These are phyloP conservation scores for Megalonaias nervosa DNA, from an alignment of 1,140 invertebrate genomes.

Conservation along the genomic window DNA sequence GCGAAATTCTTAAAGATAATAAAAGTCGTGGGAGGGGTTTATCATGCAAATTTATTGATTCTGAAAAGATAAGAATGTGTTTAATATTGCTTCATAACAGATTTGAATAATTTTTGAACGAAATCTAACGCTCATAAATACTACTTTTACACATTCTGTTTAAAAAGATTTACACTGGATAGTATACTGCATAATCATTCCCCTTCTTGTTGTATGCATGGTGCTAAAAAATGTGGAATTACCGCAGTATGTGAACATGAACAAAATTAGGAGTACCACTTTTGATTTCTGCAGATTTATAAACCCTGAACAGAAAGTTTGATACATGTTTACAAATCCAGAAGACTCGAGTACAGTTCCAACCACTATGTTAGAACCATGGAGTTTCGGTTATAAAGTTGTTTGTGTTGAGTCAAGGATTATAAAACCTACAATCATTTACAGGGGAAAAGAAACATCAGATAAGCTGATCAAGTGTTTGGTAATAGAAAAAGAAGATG, in stretches of 20 bases:
- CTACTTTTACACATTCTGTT: conserved; percentile 2
- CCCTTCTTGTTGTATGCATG: not conserved
- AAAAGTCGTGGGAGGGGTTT: not conserved
- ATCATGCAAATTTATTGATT: conserved; percentile 17
- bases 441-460: no score
- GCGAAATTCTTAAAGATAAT: conserved; percentile 17
- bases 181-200: not conserved
- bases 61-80: not conserved
- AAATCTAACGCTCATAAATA: not conserved
- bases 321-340: not conserved
- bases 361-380: no score
- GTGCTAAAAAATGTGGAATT: conserved; percentile 9
- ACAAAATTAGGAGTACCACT: conserved; percentile 5
- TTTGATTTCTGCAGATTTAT: conserved; percentile 10
- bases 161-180: conserved; percentile 6
- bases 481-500: no score
- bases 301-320: conserved; percentile 10
- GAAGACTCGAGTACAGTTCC: no score
- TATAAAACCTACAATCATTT: no score
- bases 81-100: conserved; percentile 6
- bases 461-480: no score
- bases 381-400: no score
- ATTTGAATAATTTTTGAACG: conserved; percentile 12
- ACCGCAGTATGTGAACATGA: not conserved
- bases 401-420: no score